Evolutionary conservation across 2,797 vertebrate genomes (phyloP).

Genomic region (Cuculus canorus): DNA sequence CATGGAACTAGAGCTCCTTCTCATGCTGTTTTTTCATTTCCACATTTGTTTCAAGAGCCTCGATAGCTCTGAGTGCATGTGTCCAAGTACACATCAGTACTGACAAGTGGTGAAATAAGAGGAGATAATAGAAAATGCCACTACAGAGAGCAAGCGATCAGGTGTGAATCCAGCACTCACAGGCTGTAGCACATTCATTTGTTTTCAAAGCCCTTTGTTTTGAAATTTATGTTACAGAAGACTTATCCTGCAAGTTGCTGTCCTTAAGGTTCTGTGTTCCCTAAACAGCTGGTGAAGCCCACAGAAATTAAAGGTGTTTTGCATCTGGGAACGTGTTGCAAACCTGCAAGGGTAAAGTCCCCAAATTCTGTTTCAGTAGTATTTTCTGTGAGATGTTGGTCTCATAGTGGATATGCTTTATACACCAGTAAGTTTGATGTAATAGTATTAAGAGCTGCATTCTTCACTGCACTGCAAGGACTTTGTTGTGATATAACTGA

Average conservation of each 20-base stretch:
- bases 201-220: not conserved
- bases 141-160: not conserved
- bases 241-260: not conserved
- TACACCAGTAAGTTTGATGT: not conserved
- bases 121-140: not conserved
- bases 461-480: not conserved
- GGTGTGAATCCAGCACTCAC: not conserved
- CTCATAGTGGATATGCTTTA: not conserved
- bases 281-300: not conserved
- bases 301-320: not conserved
- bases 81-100: not conserved
- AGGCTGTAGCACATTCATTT: not conserved
- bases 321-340: not conserved
- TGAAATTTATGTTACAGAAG: not conserved
- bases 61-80: not conserved
- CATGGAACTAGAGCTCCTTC: slow-evolving; percentile 37
- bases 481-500: not conserved
- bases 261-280: not conserved
- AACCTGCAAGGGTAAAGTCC: not conserved
- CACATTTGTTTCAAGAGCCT: not conserved
- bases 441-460: not conserved
- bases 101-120: not conserved
- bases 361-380: not conserved
- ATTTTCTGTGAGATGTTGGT: slow-evolving; percentile 1
- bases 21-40: slow-evolving; percentile 1